Conservation (phyloP, 2,888 invertebrate species). For the Lypha dubia region DNA sequence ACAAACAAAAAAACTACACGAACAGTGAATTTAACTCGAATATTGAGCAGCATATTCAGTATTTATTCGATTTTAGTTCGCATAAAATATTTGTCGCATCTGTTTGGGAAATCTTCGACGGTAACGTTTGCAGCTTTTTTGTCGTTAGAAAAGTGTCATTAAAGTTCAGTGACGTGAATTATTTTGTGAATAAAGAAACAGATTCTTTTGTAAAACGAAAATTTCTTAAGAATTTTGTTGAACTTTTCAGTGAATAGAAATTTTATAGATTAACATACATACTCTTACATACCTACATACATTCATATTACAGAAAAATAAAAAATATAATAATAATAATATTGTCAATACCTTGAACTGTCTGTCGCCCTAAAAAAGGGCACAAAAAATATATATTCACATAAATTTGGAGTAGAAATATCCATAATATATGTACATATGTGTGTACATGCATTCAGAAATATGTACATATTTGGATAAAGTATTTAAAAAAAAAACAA, state of each 20-base stretch:
- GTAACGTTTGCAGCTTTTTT: neutral
- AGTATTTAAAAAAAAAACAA: too few relatives aligned
- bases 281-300: too few relatives aligned
- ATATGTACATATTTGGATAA: too few relatives aligned
- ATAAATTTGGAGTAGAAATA: neutral
- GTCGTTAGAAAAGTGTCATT: slow-evolving; percentile 55
- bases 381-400: neutral
- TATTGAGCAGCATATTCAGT: slow-evolving; percentile 21
- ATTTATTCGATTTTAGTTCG: slow-evolving; percentile 53
- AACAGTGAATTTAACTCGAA: slow-evolving; percentile 9
- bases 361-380: slow-evolving; percentile 36
- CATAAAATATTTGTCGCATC: slow-evolving; percentile 62
- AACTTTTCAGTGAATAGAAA: slow-evolving; percentile 28
- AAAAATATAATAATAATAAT: neutral
- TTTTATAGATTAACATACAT: slow-evolving; percentile 45
- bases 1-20: slow-evolving; percentile 13
- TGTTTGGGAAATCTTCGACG: slow-evolving; percentile 49
- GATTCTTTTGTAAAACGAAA: slow-evolving; percentile 28
- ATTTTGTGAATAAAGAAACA: slow-evolving; percentile 15
- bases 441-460: too few relatives aligned
- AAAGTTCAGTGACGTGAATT: slow-evolving; percentile 69
- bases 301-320: slow-evolving; percentile 29
- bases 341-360: slow-evolving; percentile 63
- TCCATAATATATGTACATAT: too few relatives aligned
- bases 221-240: slow-evolving; percentile 52